These are phyloP conservation scores for Aix galericulata DNA, from an alignment of 2,113 vertebrate species.

Conservation along the genomic window DNA sequence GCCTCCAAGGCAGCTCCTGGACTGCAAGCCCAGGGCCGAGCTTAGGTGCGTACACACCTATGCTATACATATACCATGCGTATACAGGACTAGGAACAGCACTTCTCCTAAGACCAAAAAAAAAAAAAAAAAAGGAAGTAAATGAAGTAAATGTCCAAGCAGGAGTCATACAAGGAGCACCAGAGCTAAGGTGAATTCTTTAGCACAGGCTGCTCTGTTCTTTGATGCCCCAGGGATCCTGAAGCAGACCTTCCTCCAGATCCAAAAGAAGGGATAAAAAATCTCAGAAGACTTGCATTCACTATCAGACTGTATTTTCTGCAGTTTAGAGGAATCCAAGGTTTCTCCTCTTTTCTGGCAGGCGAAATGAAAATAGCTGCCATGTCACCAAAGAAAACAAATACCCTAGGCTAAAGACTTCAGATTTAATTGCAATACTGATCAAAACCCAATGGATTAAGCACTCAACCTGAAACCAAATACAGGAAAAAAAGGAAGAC, in stretches of 20 bases:
- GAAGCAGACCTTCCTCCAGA: neutral
- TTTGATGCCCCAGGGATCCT: neutral
- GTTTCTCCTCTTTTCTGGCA: neutral
- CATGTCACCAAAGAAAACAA: neutral
- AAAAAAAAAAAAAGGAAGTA: neutral
- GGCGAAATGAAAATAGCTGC: neutral
- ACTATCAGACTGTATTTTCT: neutral
- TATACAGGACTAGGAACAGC: neutral
- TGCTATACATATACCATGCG: too few relatives aligned
- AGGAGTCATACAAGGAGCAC: neutral
- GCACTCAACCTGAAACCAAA: slow-evolving; percentile 2
- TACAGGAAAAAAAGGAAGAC: neutral
- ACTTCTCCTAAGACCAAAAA: neutral
- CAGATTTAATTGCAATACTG: slow-evolving; percentile 7
- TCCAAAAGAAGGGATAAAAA: neutral
- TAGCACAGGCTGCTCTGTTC: neutral
- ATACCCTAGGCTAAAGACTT: neutral
- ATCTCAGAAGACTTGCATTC: neutral
- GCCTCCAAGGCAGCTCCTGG: too few relatives aligned
- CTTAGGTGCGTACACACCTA: neutral
- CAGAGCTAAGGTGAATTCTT: neutral
- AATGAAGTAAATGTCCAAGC: neutral
- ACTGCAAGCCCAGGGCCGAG: neutral
- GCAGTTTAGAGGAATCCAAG: neutral
- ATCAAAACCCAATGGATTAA: slow-evolving; percentile 26